Conservation (phyloP, 2,113 vertebrate genomes). For the Ailurus styani region DNA sequence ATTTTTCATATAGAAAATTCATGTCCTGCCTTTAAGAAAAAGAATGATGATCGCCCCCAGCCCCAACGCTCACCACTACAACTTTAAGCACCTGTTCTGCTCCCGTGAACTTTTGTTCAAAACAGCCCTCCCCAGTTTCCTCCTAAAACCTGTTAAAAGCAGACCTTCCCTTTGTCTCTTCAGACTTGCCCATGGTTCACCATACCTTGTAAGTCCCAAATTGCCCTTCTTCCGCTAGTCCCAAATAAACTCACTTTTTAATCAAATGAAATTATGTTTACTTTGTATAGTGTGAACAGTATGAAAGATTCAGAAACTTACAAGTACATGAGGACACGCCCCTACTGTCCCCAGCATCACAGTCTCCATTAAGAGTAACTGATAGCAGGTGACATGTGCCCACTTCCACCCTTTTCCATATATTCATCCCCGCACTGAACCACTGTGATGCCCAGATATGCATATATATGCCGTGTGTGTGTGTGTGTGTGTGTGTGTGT, state of each 20-base stretch:
- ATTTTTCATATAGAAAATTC: accelerated
- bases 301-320: background rate
- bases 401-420: too few species aligned
- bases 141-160: background rate
- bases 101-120: background rate
- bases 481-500: background rate
- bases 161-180: background rate
- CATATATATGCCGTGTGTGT: too few species aligned
- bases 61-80: background rate
- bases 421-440: background rate
- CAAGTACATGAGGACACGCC: background rate
- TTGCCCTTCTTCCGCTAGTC: background rate
- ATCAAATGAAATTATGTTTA: background rate
- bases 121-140: background rate
- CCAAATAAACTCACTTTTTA: background rate
- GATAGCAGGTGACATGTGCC: accelerated
- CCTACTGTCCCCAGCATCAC: too few species aligned
- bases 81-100: background rate
- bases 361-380: background rate
- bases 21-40: background rate
- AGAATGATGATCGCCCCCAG: background rate
- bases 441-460: too few species aligned
- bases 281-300: background rate
- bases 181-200: background rate
- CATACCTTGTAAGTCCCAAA: background rate